Evolutionary conservation across 2,113 vertebrate genomes (phyloP), one percentile per base, ranked within the genome.

Genomic region (Brachyhypopomus gauderio): DNA sequence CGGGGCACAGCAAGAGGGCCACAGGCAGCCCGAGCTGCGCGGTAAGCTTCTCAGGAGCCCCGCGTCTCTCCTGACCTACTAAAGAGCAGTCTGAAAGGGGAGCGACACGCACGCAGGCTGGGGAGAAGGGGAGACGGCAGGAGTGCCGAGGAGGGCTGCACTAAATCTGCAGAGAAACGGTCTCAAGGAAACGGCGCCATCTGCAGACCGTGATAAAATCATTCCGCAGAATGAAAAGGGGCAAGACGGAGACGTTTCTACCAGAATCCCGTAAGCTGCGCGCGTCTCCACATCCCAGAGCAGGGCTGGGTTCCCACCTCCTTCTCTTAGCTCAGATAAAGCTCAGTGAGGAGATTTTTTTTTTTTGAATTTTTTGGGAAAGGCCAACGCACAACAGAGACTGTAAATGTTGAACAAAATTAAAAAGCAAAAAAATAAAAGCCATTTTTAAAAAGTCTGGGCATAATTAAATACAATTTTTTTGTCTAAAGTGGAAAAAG

Each of bases 401-500:
- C 90, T 91, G 92, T 95, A 94, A 95, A 94, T 94, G 91, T 92
- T 89, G 92, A 74, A 66, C 38, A 88, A 91, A 91, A 90, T 88
- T 88, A 89, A 92, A 92, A 92, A 89, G 91, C 83, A 90, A 93
- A 90, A 93, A 91, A 90, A 91, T 94, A 96, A 95, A 92, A 91
- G 82, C 85, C 81, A 91, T 91, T 89, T 88, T 85, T 80, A 66
- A 77, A 72, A 93, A 92, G 93, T 93, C 94, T 94, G 93, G 93
- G 79, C 59, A 58, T 23, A 93, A 93, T 96, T 97, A 97, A 96
- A 97, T 96, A 95, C 93, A 94, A 92, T 87, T 85, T 79, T 74
- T n/a, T n/a, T 48, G 82, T 82, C 34, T 78, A 88, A 87, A 74
- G n/a, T 6, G 59, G 77, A 64, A 75, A 83, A 83, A 56, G 87